These are phyloP conservation scores for Gobionotothen gibberifrons DNA, from an alignment of 2,797 vertebrate species.

Conservation along the genomic window DNA sequence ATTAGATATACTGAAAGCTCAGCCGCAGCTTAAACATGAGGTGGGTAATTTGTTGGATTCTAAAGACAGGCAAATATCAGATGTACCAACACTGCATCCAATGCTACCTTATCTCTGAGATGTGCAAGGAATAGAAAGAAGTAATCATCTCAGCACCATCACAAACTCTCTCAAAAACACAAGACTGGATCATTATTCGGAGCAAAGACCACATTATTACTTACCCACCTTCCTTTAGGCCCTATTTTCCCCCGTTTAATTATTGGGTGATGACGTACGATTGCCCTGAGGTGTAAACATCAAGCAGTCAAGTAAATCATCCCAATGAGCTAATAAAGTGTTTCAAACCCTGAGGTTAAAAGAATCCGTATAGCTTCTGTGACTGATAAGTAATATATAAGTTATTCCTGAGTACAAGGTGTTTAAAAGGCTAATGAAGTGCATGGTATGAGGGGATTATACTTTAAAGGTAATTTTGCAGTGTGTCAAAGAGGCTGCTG, in stretches of 20 bases:
- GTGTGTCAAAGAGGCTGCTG: background rate
- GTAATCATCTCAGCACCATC: conserved; percentile 45
- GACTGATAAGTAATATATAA: conserved; percentile 20
- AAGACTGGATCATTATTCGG: conserved; percentile 42
- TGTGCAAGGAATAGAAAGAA: conserved; percentile 56
- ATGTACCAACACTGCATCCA: conserved; percentile 39
- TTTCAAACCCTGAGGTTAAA: conserved; percentile 27
- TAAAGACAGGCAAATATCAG: conserved; percentile 49
- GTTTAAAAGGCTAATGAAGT: conserved; percentile 39
- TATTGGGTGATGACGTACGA: conserved; percentile 60
- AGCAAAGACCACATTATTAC: conserved; percentile 63
- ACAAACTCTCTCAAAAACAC: conserved; percentile 26
- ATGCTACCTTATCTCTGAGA: conserved; percentile 45
- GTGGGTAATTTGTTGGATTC: conserved; percentile 33
- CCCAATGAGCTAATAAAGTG: conserved; percentile 47
- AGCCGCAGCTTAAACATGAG: conserved; percentile 8
- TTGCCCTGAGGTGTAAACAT: conserved; percentile 71
- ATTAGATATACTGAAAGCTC: conserved; percentile 1
- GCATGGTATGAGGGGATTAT: conserved; percentile 29
- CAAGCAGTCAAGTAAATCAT: conserved; percentile 63
- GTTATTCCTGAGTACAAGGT: conserved; percentile 20
- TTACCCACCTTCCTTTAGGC: conserved; percentile 59
- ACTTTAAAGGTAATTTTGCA: conserved; percentile 20
- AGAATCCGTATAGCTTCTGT: conserved; percentile 25
- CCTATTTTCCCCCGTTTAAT: conserved; percentile 24